Conservation (phyloP, 2,113 vertebrate species). For the Cavia porcellus region DNA sequence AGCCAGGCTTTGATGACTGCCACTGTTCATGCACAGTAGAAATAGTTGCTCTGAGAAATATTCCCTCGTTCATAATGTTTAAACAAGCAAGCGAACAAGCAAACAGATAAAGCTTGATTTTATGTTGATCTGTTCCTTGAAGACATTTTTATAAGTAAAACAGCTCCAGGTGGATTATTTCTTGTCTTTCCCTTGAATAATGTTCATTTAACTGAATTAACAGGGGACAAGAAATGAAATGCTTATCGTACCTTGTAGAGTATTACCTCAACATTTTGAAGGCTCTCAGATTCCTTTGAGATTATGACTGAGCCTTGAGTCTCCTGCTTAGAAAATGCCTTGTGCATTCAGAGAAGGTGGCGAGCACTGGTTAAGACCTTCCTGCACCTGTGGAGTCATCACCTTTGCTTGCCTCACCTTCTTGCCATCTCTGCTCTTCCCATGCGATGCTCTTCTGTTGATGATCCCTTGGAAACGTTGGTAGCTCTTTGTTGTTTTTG, state of each 20-base stretch:
- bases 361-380: not conserved
- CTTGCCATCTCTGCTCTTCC: not conserved
- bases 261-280: not conserved
- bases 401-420: not conserved
- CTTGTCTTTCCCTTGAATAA: not conserved
- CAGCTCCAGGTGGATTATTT: not conserved
- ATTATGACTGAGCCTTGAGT: not conserved
- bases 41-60: not conserved
- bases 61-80: constrained; percentile 1
- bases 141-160: not conserved
- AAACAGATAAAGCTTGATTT: not conserved
- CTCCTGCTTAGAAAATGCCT: not conserved
- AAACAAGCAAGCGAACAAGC: not conserved
- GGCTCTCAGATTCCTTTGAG: not conserved
- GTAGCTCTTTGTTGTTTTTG: constrained; percentile 18
- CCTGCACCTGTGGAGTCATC: fast-evolving
- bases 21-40: not conserved
- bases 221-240: not conserved
- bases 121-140: not conserved
- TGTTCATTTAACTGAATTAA: constrained; percentile 7
- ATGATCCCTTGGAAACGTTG: constrained; percentile 14
- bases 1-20: not conserved
- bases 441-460: not conserved
- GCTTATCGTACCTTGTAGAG: not conserved
- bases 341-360: not conserved